Base-by-base conservation (phyloP, 2,888 invertebrate genomes). In the Ptilodon capucinus region DNA sequence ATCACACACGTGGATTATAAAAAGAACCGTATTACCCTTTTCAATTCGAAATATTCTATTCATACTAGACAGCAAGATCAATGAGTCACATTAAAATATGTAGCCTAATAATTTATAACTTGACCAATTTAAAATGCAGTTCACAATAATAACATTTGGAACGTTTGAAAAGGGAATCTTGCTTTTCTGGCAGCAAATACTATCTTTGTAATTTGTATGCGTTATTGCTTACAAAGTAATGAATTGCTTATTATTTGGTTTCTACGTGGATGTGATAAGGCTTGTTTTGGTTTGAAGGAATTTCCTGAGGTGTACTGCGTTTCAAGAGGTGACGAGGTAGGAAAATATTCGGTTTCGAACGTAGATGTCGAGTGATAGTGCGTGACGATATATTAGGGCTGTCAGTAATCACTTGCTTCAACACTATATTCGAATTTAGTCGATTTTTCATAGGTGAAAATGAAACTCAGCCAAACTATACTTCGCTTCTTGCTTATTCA, bases 311-410 rank as follows among this genome's bases (percentile, higher is more conserved):
- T 41, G 50, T 49, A 54, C 49, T 55, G 46, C 53, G 56, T 74
- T 70, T 68, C 57, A 59, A 75, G 79, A 85, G 84, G 87, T 90
- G 89, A 89, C 89, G 86, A 87, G 79, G 81, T 85, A 77, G 74
- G 84, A 82, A 88, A 88, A 83, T 86, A 90, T 90, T 89, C 82
- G 71, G 75, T 67, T 79, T 76, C 71, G 77, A 86, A 82, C 84
- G 74, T 80, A 81, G 80, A 84, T 83, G 85, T 74, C 58, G 79
- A 83, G 79, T 81, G 86, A 89, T 86, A 86, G 86, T 78, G 79
- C 80, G 81, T 84, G 82, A 82, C 81, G 62, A 65, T 64, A 61
- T 52, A 47, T 46, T 64, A 89, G 86, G 89, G 87, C 46, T 87
- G 81, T 0, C 75, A 63, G 34, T 19, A 9, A n/a, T n/a, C n/a